Evolutionary conservation across 1,140 invertebrate species (phyloP).

Genomic region (Pectinophora gossypiella): DNA sequence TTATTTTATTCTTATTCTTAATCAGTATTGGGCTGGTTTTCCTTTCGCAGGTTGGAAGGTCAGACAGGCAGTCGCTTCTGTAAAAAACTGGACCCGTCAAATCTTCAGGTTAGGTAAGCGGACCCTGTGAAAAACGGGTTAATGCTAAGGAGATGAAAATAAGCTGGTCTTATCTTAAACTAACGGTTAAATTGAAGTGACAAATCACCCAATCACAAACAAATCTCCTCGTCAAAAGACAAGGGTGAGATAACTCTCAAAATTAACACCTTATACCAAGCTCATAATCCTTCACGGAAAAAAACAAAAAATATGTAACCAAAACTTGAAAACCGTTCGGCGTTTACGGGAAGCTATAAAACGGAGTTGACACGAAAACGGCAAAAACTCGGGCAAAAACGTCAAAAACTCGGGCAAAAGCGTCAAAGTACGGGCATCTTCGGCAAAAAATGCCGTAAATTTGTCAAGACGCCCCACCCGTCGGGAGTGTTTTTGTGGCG

Average conservation of each 20-base stretch:
- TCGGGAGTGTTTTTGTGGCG: background rate
- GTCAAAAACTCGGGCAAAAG: slow-evolving; percentile 34
- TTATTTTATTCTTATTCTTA: too few relatives aligned
- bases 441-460: slow-evolving; percentile 50
- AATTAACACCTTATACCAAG: background rate
- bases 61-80: too few relatives aligned
- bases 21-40: too few relatives aligned
- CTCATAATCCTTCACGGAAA: slow-evolving; percentile 29
- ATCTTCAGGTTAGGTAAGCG: too few relatives aligned
- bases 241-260: background rate
- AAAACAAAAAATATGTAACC: background rate
- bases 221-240: background rate
- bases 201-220: background rate
- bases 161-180: too few relatives aligned
- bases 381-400: slow-evolving; percentile 9
- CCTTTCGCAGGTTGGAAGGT: too few relatives aligned
- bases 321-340: slow-evolving; percentile 22
- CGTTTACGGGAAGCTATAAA: slow-evolving; percentile 41
- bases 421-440: background rate
- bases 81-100: too few relatives aligned
- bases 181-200: background rate
- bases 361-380: background rate
- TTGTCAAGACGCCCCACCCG: slow-evolving; percentile 31
- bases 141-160: too few relatives aligned
- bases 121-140: too few relatives aligned